Evolutionary conservation across 2,888 invertebrate genomes (phyloP), one percentile per base, ranked within the genome.

Genomic region (Agrochola litura): DNA sequence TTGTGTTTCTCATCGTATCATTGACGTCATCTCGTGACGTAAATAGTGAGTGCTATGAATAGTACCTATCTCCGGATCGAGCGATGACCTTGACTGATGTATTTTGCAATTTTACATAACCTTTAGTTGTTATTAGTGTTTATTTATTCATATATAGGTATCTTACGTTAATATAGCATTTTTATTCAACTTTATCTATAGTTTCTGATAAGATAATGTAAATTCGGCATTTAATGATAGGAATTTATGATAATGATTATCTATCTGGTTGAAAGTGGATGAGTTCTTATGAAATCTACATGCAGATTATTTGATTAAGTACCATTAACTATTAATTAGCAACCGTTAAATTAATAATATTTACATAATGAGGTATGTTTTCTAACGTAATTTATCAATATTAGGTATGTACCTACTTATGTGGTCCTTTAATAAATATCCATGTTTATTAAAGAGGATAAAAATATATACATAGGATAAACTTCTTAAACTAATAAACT

Each of bases 1-100:
- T 54, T 25, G 16, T 2, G 0, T 86, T 79, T 65, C 65, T 72
- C 73, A 73, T 37, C 16, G 76, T 76, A 52, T 69, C 37, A 69
- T 73, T 90, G 89, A 91, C 90, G 90, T 91, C 90, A 90, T 73
- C 74, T 83, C 60, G 65, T 88, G 80, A 81, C 73, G 81, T 71
- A 60, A 5, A 5, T 6, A 37, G 10, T 43, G 54, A 64, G 9
- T 64, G 46, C 46, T 79, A 64, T 64, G 54, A 85, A 73, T 72
- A 60, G 65, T 76, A 30, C 30, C 30, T 30, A 73, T 67, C 66
- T 66, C 54, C 43, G 61, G 60, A 69, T 12, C 56, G 25, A 43
- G 4, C 41, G 52, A n/a, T 58, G 66, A 76, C 86, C 86, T 86
- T 78, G 72, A 41, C 10, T 66, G 4, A 63, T 70, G 12, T 77